Base-by-base conservation (phyloP, 2,888 invertebrate genomes). In the Cheiracanthium punctorium region DNA sequence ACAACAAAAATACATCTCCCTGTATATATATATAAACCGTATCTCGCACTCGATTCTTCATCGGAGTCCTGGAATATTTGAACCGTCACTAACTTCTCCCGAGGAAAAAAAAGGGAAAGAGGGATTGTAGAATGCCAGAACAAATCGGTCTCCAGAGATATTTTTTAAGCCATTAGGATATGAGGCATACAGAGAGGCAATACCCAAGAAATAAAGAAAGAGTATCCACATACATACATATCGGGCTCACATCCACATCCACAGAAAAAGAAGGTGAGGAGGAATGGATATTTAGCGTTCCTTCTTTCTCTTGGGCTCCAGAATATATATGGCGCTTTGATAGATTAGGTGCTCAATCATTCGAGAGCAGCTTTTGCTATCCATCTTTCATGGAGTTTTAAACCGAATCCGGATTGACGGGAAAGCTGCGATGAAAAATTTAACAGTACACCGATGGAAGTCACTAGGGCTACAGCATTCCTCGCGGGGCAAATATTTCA, bases 161-260 rank as follows among this genome's bases (percentile, higher is more conserved):
- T 58, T 58, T 58, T 58, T 58, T 58, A 58, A 24, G 58, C 58
- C 58, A 58, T 58, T 58, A 58, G 58, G 24, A n/a, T 48, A 48
- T 12, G 14, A 48, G 48, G n/a, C 4, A 37, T 7, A n/a, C 37
- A 37, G 10, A 37, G 10, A 37, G 37, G 37, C 4, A 7, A 37
- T 37, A 37, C 10, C 37, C 10, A 7, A 7, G 37, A 37, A 37
- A 37, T n/a, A 37, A 10, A 37, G 10, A 37, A 37, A 37, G 37
- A 37, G 10, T 7, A 37, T 37, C 37, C 37, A 4, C 37, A 4
- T 10, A 37, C 37, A 37, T 37, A 37, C 37, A 37, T 37, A 37
- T 10, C 37, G 10, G 7, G 10, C 37, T 4, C 37, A 37, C 10
- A 37, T n/a, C n/a, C n/a, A 37, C 37, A 37, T 37, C 10, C 37